Evolutionary conservation across 2,113 vertebrate species (phyloP).

Genomic region (Alligator mississippiensis): DNA sequence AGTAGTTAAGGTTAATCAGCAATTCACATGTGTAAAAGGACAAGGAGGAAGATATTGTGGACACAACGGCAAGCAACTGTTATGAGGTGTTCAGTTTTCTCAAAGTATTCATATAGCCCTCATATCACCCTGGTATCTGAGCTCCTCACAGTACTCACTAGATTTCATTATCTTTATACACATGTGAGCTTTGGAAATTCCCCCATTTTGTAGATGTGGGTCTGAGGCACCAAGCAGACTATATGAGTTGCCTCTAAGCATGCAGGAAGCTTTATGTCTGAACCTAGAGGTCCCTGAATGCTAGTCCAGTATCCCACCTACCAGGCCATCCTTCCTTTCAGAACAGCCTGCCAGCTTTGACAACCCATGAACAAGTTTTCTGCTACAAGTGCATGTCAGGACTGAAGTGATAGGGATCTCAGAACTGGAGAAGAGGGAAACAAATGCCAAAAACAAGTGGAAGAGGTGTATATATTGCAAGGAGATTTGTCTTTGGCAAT

Average conservation of each 20-base stretch:
- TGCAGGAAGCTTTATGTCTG: not conserved
- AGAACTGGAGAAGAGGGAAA: not conserved
- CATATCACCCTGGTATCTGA: not conserved
- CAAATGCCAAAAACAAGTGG: not conserved
- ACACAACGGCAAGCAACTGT: not conserved
- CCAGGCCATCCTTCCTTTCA: not conserved
- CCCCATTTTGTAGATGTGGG: not conserved
- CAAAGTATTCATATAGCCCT: not conserved
- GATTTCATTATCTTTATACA: not conserved
- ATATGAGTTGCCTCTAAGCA: not conserved
- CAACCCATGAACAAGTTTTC: not conserved
- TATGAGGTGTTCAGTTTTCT: not conserved
- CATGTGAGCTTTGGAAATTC: not conserved
- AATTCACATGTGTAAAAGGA: not conserved
- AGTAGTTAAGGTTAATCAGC: not conserved
- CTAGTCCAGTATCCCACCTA: not conserved
- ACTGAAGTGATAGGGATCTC: not conserved
- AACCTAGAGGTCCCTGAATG: not conserved
- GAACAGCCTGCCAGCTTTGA: not conserved
- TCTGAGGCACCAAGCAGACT: not conserved
- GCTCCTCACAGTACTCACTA: not conserved
- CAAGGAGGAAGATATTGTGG: not conserved
- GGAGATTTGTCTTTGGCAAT: not conserved
- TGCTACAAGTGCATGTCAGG: not conserved
- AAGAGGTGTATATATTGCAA: not conserved